phyloP scores from a whole-genome alignment of 2,113 vertebrate species.

The Eretmochelys imbricata region DNA sequence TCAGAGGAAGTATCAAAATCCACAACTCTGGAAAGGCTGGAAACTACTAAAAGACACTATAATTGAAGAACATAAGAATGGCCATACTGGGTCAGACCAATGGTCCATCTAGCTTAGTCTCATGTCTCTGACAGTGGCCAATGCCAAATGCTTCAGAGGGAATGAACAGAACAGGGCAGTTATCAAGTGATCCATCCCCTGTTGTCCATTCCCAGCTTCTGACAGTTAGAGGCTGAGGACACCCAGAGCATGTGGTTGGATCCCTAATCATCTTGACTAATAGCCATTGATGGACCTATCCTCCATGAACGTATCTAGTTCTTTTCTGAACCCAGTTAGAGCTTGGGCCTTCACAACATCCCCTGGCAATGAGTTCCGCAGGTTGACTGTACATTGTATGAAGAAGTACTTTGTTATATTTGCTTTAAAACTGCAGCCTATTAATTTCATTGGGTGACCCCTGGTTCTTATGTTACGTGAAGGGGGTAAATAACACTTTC shows the following conservation, averaged over 20 bases:
- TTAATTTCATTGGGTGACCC: neutral
- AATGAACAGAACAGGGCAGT: neutral
- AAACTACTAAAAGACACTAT: neutral
- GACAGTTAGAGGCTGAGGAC: neutral
- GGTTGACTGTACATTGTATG: neutral
- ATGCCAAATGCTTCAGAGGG: neutral
- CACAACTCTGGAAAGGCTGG: neutral
- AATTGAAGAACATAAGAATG: neutral
- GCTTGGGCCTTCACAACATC: neutral
- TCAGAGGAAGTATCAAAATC: neutral
- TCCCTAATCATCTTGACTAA: neutral
- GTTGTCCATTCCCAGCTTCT: neutral
- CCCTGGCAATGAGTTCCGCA: neutral
- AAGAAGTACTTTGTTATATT: neutral
- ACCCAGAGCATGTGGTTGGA: neutral
- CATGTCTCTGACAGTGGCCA: neutral
- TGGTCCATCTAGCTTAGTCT: neutral
- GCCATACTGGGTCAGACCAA: neutral
- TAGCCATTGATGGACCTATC: neutral
- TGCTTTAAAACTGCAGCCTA: neutral
- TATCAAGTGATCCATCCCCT: neutral
- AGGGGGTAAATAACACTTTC: neutral
- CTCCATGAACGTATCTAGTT: neutral
- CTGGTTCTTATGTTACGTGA: neutral
- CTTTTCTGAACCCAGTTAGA: neutral